Base-by-base conservation (phyloP, 2,113 vertebrate genomes). In the Bombycilla garrulus region DNA sequence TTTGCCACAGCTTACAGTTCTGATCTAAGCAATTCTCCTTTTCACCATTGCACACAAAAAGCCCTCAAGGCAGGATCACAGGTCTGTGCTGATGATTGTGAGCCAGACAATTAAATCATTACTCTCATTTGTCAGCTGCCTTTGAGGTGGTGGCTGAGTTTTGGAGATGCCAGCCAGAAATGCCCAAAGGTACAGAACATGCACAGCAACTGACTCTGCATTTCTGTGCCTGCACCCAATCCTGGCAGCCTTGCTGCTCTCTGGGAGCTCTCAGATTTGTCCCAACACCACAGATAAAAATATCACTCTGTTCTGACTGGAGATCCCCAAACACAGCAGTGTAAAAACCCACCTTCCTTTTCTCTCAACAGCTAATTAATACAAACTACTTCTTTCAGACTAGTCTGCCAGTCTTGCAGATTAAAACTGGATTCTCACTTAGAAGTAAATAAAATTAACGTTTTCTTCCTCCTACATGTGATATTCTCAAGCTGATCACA, bases 81-180 rank as follows among this genome's bases (percentile, higher is more conserved):
- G 64, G 8, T 38, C 50, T 66, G 29, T 56, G 44, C 70, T 31
- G 65, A 36, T 72, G 26, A 35, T 2, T 84, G 21, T 23, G 35
- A 89, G 69, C 18, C 86, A 88, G 53, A 72, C 53, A 93, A 92
- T 93, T 62, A 92, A 89, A 67, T 73, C 61, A 60, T 74, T 28
- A 74, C 53, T 51, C 33, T n/a, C 13, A 31, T 33, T 23, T 89
- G 61, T 51, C 76, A 77, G 54, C 29, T 70, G 71, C 12, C 73
- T 93, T 80, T 31, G 50, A 80, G 66, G 62, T 33, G 38, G 22
- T 78, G 44, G 6, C 36, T 42, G 42, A 87, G 40, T 51, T 77
- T 62, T 47, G 38, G 25, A 80, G 48, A 2, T 22, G 12, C 10
- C 54, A 66, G 88, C 51, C 90, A 57, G 1, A 74, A 92, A 6